Evolutionary conservation across 2,113 vertebrate genomes (phyloP), one percentile per base, ranked within the genome.

Genomic region (Gymnocephalus cernua): DNA sequence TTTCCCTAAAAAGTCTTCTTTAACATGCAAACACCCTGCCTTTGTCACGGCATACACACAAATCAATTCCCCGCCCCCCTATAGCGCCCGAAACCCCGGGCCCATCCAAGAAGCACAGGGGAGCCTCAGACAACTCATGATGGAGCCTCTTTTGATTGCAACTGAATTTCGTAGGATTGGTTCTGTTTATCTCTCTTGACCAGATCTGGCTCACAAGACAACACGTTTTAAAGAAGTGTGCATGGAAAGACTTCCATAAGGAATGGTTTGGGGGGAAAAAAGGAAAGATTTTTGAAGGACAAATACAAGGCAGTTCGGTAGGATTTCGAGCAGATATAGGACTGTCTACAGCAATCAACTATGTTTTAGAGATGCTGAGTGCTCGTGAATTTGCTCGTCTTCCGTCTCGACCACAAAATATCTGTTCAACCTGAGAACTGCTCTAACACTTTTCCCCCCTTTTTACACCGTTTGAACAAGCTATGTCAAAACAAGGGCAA

Each of bases 21-120:
- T 90, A 89, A 93, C 88, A 93, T 91, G 89, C 94, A 95, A 94
- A 94, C 87, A 21, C 56, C 1, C 45, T 2, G 82, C 89, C 84
- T 92, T 95, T 93, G 92, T 93, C 77, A 63, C 15, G 32, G 23
- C 63, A 1, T 15, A 54, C 75, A 82, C 86, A 86, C 87, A 83
- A 73, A 92, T 86, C 85, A 77, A 78, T 75, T 64, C 88, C 88
- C 66, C 65, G 61, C 88, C 80, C 76, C 80, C 85, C 80, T 68
- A 23, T 23, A 77, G 71, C n/a, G 3, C 75, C 84, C 77, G 47
- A 86, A 70, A 54, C 69, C 75, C 68, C 51, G 0, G 59, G 62
- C 32, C 74, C 16, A 66, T 83, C 82, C 74, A 48, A 73, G 61
- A 61, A 63, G 68, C 85, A 80, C 67, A 86, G 71, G 71, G 66